phyloP scores from a whole-genome alignment of 2,797 vertebrate genomes.

The Alosa sapidissima region DNA sequence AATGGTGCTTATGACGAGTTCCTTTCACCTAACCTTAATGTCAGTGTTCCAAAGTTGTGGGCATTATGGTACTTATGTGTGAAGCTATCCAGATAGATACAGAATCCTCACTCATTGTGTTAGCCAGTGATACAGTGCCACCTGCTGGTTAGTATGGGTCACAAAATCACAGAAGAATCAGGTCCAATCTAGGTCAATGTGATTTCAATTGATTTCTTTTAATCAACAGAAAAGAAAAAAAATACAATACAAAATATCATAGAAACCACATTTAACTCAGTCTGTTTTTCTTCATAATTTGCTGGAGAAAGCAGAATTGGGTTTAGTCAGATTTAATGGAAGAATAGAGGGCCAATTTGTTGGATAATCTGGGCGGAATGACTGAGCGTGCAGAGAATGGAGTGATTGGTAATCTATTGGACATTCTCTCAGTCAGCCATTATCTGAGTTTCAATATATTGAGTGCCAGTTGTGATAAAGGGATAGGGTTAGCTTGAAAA shows the following conservation, averaged over 20 bases:
- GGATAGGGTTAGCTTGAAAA: slow-evolving; percentile 43
- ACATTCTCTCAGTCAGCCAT: not conserved
- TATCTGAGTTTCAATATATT: slow-evolving; percentile 27
- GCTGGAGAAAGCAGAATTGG: slow-evolving; percentile 21
- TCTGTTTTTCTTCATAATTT: slow-evolving; percentile 71
- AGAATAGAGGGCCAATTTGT: not conserved
- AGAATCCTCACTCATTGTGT: not conserved
- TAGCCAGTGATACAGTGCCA: slow-evolving; percentile 40
- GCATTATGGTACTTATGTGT: not conserved
- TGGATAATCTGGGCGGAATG: slow-evolving; percentile 31
- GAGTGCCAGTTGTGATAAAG: slow-evolving; percentile 13
- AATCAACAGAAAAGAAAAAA: slow-evolving; percentile 83
- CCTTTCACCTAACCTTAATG: too few relatives aligned
- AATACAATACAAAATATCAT: slow-evolving; percentile 87
- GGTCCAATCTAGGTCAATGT: not conserved
- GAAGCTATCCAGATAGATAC: not conserved
- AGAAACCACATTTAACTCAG: slow-evolving; percentile 25
- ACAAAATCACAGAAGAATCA: slow-evolving; percentile 20
- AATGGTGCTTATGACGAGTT: too few relatives aligned
- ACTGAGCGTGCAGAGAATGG: slow-evolving; percentile 59
- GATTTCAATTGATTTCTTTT: slow-evolving; percentile 73
- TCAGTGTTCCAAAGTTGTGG: not conserved
- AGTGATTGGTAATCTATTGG: slow-evolving; percentile 36
- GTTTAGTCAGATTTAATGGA: slow-evolving; percentile 50
- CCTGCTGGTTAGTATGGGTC: slow-evolving; percentile 52